Conservation (phyloP, 2,888 invertebrate species). For the Axea sp. region DNA sequence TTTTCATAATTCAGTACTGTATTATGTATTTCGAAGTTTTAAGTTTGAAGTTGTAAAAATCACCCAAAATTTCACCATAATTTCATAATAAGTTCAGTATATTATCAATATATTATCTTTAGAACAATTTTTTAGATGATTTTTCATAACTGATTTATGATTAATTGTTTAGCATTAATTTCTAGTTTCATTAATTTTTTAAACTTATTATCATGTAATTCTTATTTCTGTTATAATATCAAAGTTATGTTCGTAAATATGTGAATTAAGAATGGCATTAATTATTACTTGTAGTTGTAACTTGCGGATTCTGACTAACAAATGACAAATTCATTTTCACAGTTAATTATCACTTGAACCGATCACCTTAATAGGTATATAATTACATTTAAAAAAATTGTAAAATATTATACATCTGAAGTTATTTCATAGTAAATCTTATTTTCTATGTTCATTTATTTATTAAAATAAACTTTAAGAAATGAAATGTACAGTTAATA, state of each 20-base stretch:
- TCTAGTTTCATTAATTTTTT: conserved; percentile 1
- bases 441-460: too few species aligned
- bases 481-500: too few species aligned
- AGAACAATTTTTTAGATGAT: too few species aligned
- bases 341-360: not conserved
- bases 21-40: too few species aligned
- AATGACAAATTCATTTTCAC: conserved; percentile 1
- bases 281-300: not conserved
- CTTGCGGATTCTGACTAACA: not conserved
- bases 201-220: conserved; percentile 14
- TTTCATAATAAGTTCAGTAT: too few species aligned
- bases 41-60: too few species aligned
- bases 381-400: conserved; percentile 7
- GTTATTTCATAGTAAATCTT: too few species aligned
- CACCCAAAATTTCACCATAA: too few species aligned
- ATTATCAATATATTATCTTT: too few species aligned
- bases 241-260: not conserved
- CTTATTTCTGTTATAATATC: not conserved
- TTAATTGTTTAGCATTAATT: conserved; percentile 6
- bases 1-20: too few species aligned
- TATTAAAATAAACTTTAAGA: too few species aligned
- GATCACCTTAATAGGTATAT: not conserved
- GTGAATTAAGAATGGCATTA: not conserved
- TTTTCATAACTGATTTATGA: conserved; percentile 1
- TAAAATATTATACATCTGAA: too few species aligned